Evolutionary conservation across 2,797 vertebrate genomes (phyloP).

Genomic region (Enoplosus armatus): DNA sequence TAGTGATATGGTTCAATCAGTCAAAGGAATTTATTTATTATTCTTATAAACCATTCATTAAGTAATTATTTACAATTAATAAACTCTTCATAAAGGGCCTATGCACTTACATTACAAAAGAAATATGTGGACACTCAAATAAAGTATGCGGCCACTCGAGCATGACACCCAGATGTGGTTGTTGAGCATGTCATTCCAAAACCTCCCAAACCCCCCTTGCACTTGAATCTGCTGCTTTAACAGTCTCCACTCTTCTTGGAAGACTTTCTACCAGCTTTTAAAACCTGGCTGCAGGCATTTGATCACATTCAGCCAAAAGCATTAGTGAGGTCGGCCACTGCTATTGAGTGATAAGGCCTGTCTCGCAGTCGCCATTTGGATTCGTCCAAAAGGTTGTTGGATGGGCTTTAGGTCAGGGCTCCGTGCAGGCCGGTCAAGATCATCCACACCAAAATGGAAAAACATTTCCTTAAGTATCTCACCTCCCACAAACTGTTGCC

Average conservation of each 20-base stretch:
- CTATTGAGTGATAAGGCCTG: conserved; percentile 3
- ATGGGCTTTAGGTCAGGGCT: background rate
- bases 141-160: background rate
- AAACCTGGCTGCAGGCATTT: conserved; percentile 12
- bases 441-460: background rate
- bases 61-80: background rate
- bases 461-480: background rate
- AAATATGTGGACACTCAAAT: background rate
- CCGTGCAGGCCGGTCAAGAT: background rate
- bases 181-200: background rate
- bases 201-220: background rate
- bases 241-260: background rate
- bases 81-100: background rate
- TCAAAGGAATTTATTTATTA: background rate
- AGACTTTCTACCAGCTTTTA: conserved; percentile 1
- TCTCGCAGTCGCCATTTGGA: background rate
- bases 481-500: too few relatives aligned
- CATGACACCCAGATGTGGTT: background rate
- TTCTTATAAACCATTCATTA: background rate
- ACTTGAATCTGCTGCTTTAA: background rate
- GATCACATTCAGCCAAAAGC: background rate
- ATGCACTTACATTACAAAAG: background rate
- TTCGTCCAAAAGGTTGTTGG: conserved; percentile 6
- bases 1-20: background rate
- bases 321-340: background rate